Conservation (phyloP, 2,797 vertebrate genomes). For the Parauchenoglanis punctatus region DNA sequence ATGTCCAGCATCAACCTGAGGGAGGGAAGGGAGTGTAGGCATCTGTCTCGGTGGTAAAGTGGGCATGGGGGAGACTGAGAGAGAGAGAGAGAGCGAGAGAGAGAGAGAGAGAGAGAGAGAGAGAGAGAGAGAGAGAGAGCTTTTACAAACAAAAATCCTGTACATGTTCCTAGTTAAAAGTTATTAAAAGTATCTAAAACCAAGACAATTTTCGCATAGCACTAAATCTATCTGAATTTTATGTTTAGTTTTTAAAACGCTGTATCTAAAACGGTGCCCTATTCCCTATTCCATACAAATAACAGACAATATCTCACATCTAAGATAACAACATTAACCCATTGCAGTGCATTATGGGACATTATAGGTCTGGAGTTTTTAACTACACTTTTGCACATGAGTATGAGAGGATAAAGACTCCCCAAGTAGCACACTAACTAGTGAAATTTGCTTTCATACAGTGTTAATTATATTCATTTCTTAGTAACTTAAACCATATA, state of each 20-base stretch:
- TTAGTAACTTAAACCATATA: background rate
- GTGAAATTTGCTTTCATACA: background rate
- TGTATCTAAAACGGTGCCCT: background rate
- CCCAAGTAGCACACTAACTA: background rate
- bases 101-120: background rate
- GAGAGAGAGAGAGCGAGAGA: background rate
- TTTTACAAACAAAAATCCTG: background rate
- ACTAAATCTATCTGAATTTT: background rate
- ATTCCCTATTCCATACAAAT: background rate
- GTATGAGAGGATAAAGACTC: background rate
- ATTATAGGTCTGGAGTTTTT: background rate
- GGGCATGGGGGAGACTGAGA: constrained; percentile 45
- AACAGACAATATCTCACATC: background rate
- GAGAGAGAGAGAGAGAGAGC: constrained; percentile 6
- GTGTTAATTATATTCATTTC: background rate
- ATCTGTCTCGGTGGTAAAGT: constrained; percentile 28
- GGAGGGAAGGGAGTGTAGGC: constrained; percentile 37
- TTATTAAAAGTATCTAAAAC: background rate
- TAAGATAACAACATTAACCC: background rate
- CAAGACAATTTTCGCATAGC: background rate
- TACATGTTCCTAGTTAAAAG: background rate
- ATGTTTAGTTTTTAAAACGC: background rate
- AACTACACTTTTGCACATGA: background rate
- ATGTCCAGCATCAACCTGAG: background rate
- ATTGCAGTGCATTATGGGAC: background rate